Conservation (phyloP, 1,140 invertebrate genomes). For the Bombus turneri region DNA sequence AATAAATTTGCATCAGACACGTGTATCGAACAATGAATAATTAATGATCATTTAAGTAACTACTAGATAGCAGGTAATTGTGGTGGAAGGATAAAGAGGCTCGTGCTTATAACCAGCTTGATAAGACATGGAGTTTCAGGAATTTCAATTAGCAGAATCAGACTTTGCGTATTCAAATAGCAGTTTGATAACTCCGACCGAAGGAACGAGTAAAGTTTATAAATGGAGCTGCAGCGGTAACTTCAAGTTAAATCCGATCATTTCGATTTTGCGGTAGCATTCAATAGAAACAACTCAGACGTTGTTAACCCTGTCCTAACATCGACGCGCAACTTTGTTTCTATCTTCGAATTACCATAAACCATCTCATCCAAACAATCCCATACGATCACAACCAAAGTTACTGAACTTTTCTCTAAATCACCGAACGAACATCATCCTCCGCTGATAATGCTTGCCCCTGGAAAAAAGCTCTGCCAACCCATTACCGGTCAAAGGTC, state of each 20-base stretch:
- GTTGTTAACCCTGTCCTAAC: neutral
- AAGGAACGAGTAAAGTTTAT: neutral
- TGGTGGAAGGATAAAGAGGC: too few species aligned
- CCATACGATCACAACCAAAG: neutral
- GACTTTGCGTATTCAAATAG: neutral
- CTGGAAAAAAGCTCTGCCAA: neutral
- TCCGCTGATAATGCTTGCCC: neutral
- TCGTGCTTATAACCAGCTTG: too few species aligned
- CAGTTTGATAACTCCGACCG: neutral
- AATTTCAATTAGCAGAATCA: neutral
- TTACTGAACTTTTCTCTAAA: constrained; percentile 6
- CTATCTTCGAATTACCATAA: neutral
- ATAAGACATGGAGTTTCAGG: too few species aligned
- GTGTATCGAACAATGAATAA: too few species aligned
- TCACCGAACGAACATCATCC: neutral
- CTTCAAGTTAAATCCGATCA: neutral
- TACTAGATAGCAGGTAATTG: too few species aligned
- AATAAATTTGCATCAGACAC: too few species aligned
- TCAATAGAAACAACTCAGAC: neutral
- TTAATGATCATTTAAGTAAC: too few species aligned
- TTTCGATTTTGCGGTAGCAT: neutral
- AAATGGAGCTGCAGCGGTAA: neutral
- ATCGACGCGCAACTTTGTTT: neutral
- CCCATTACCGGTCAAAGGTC: constrained; percentile 49
- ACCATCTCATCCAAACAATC: neutral